Evolutionary conservation across 2,113 vertebrate species (phyloP), one percentile per base, ranked within the genome.

Genomic region (Nyctereutes procyonoides): DNA sequence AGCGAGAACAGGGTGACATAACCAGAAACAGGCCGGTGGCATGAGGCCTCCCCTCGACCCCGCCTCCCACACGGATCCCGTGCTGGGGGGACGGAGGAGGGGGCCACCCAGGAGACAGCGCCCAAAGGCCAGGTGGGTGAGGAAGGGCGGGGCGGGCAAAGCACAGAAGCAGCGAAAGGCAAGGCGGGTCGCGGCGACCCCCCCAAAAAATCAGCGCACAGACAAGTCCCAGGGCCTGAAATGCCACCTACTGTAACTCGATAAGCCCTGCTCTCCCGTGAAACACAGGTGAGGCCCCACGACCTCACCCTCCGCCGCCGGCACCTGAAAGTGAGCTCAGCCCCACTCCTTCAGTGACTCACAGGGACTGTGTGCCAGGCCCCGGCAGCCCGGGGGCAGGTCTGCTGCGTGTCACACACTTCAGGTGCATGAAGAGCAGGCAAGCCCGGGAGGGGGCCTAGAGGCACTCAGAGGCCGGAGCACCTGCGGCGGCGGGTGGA

Each of bases 341-440:
- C 63, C 19, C 62, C 5, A 3, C 14, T 12, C 17, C 0, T 2
- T 65, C 55, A 10, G 13, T 6, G 43, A 9, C 53, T 38, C 48
- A 12, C 2, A 43, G 1, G 38, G 20, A 14, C 43, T 12, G 43
- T 1, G 14, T 10, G 4, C 62, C 26, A 6, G 14, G 8, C 24
- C 92, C 62, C 20, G 4, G 8, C 4, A 1, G 11, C 32, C 13
- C 48, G 32, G 26, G 30, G 63, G 26, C 56, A 71, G 67, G 35
- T 6, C 22, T 22, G 0, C 69, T 8, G 7, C 0, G 5, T 12
- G 35, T 22, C 1, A 5, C 43, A 56, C 67, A 51, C n/a, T 0
- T 3, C 55, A 17, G 5, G 1, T 10, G 7, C 2, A 22, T 0
- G 1, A n/a, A 16, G 63, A 48, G 19, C 55, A 3, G 5, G 15